Evolutionary conservation across 2,797 vertebrate genomes (phyloP), one percentile per base, ranked within the genome.

Genomic region (Enteromius fasciolatus): DNA sequence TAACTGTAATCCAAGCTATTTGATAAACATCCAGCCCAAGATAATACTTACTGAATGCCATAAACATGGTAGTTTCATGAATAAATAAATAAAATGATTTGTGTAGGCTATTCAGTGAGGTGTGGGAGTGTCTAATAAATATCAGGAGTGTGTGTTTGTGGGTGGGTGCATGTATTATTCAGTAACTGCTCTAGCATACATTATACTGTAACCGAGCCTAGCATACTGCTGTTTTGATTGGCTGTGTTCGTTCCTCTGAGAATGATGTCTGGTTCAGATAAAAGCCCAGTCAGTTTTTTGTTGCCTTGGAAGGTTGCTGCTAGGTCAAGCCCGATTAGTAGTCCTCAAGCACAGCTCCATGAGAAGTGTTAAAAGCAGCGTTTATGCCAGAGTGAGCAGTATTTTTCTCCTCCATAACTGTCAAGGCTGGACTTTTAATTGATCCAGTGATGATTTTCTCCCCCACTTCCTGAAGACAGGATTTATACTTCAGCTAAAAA

Each of bases 361-460:
- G n/a, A 48, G 68, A 83, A 54, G 59, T 57, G 68, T 81, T 83
- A 81, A 81, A 81, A 66, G 61, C 85, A 41, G n/a, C 72, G 46
- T 78, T 86, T 84, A 83, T 81, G 64, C 74, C 18, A 41, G 59
- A 73, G 66, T 44, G 28, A 78, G 69, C 61, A 64, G 48, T 50
- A 67, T 84, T 84, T 88, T 78, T 81, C 48, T 85, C 23, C 41
- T 76, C 44, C 76, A 46, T 81, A 80, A 82, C 85, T 86, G 87
- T 86, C 86, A 85, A 86, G 80, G 85, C 83, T 83, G 82, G 77
- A 88, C 87, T 80, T 85, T 82, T 83, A 83, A 87, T 84, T 86
- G 78, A 84, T 80, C 78, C 83, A 75, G 70, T 88, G 85, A 50
- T 73, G 61, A 63, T 63, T 63, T 63, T 33, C 50, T 20, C 11